Evolutionary conservation across 1,140 invertebrate genomes (phyloP).

Genomic region (Phenacoccus solenopsis): DNA sequence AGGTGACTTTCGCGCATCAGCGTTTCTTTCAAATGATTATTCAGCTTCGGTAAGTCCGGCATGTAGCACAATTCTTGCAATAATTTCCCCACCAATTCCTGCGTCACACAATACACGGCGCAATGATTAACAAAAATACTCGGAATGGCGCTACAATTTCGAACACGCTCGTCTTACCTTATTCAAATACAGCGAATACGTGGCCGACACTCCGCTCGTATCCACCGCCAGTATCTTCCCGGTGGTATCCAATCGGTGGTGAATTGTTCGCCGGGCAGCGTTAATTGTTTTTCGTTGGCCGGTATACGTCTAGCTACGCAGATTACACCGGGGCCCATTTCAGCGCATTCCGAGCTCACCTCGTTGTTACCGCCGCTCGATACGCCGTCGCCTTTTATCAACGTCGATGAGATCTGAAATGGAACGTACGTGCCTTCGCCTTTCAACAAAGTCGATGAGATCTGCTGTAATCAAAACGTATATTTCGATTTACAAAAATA

Average conservation of each 20-base stretch:
- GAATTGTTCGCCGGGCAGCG: conserved; percentile 67
- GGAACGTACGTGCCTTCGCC: conserved; percentile 32
- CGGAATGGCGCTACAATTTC: not conserved
- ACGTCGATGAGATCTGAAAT: conserved; percentile 41
- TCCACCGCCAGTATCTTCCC: conserved; percentile 73
- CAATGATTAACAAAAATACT: not conserved
- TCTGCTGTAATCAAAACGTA: conserved; percentile 30
- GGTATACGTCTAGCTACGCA: conserved; percentile 75
- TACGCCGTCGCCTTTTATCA: conserved; percentile 34
- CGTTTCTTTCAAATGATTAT: conserved; percentile 60
- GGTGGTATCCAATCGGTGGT: conserved; percentile 76
- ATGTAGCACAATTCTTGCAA: conserved; percentile 67
- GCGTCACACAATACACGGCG: conserved; percentile 20
- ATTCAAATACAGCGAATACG: conserved; percentile 50
- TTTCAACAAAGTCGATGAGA: conserved; percentile 42
- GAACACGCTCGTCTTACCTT: conserved; percentile 45
- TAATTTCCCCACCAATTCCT: conserved; percentile 49
- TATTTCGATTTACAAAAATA: too few relatives aligned
- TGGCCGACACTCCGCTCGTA: conserved; percentile 48
- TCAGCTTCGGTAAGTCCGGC: conserved; percentile 56
- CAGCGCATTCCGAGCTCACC: conserved; percentile 35
- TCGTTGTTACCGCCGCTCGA: conserved; percentile 32
- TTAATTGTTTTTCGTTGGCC: conserved; percentile 58
- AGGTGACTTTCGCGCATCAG: conserved; percentile 50
- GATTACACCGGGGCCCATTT: conserved; percentile 51